These are phyloP conservation scores for Eolophus roseicapilla DNA, from an alignment of 2,113 vertebrate species.

Conservation along the genomic window DNA sequence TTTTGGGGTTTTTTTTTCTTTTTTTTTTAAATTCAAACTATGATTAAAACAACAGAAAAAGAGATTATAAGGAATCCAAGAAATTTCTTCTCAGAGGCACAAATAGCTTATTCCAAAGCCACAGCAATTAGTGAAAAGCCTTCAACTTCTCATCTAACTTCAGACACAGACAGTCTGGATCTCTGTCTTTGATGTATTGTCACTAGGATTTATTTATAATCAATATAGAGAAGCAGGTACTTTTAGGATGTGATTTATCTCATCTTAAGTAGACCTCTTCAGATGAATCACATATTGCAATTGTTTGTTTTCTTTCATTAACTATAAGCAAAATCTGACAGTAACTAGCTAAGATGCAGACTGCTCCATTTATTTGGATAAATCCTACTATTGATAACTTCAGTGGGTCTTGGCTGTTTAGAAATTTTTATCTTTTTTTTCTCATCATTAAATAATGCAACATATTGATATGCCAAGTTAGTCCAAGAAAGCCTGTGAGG, in stretches of 20 bases:
- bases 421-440: neutral
- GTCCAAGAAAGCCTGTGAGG: neutral
- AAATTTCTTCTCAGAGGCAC: neutral
- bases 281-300: neutral
- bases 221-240: neutral
- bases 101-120: neutral
- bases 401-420: neutral
- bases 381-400: neutral
- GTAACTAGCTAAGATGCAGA: neutral
- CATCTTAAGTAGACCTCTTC: neutral
- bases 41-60: neutral
- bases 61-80: neutral
- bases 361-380: neutral
- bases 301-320: neutral
- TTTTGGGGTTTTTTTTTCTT: neutral
- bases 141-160: neutral
- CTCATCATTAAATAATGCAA: neutral
- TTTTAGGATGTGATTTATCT: conserved; percentile 5
- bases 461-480: neutral
- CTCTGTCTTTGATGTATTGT: neutral
- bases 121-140: neutral
- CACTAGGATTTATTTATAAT: neutral
- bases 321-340: neutral
- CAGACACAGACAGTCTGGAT: neutral
- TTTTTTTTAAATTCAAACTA: neutral